phyloP scores from a whole-genome alignment of 2,113 vertebrate genomes.

The Chionomys nivalis region DNA sequence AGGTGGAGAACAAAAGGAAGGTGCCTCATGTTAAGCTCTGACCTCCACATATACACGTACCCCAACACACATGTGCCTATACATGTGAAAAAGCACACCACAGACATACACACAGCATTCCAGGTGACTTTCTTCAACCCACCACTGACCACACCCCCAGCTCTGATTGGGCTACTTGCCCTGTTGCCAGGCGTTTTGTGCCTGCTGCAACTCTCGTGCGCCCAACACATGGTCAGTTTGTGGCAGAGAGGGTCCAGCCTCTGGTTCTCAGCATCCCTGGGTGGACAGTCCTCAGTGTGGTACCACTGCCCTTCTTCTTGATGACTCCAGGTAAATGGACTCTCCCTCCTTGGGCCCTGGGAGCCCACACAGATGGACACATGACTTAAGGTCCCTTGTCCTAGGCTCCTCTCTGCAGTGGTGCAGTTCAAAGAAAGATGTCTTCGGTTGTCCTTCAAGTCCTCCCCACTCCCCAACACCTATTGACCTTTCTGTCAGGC shows the following conservation, averaged over 20 bases:
- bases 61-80: background rate
- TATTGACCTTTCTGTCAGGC: conserved; percentile 27
- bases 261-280: background rate
- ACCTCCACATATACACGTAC: background rate
- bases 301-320: background rate
- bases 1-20: background rate
- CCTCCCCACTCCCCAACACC: background rate
- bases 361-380: background rate
- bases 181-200: background rate
- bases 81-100: background rate
- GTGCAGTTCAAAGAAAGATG: conserved; percentile 11
- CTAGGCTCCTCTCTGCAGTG: conserved; percentile 33
- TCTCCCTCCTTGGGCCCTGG: background rate
- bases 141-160: background rate
- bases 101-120: background rate
- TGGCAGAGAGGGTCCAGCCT: rapidly evolving
- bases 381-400: background rate
- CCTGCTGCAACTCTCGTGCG: rapidly evolving
- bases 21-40: background rate
- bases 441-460: background rate
- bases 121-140: background rate
- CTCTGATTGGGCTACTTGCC: rapidly evolving
- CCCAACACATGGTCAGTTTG: background rate
- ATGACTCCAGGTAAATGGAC: background rate
- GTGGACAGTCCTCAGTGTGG: rapidly evolving